Conservation (phyloP, 2,113 vertebrate genomes). For the Sphaerodactylus townsendi region DNA sequence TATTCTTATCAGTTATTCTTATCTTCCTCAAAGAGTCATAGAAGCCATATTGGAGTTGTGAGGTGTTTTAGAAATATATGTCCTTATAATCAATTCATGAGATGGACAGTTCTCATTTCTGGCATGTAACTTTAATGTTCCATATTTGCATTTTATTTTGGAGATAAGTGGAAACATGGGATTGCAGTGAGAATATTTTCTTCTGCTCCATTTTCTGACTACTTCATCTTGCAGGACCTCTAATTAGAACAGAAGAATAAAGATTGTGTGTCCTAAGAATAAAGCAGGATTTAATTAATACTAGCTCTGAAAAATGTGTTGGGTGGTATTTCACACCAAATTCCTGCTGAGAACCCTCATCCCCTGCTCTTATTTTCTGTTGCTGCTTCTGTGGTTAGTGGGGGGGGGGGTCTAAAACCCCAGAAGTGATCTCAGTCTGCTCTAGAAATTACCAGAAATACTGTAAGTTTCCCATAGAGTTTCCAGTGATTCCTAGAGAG, state of each 20-base stretch:
- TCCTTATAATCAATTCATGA: not conserved
- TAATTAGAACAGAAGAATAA: not conserved
- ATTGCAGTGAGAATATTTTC: not conserved
- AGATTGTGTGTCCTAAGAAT: not conserved
- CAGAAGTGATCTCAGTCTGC: too few relatives aligned
- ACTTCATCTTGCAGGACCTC: not conserved
- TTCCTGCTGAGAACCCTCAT: too few relatives aligned
- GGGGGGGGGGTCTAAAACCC: too few relatives aligned
- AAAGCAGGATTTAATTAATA: not conserved
- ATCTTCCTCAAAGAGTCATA: not conserved
- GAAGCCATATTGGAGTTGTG: not conserved
- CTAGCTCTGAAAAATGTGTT: not conserved
- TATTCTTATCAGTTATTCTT: not conserved
- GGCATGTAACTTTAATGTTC: not conserved
- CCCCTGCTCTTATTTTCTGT: too few relatives aligned
- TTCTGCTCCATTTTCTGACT: accelerated
- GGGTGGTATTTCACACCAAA: not conserved
- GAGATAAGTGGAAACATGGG: not conserved
- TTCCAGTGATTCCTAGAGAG: too few relatives aligned
- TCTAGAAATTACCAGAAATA: too few relatives aligned
- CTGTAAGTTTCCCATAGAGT: too few relatives aligned
- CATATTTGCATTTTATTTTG: not conserved
- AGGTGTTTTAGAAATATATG: not conserved
- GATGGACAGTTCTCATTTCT: not conserved
- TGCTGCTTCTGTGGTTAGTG: too few relatives aligned